Evolutionary conservation across 2,113 vertebrate species (phyloP), one percentile per base, ranked within the genome.

Genomic region (Syrrhaptes paradoxus): DNA sequence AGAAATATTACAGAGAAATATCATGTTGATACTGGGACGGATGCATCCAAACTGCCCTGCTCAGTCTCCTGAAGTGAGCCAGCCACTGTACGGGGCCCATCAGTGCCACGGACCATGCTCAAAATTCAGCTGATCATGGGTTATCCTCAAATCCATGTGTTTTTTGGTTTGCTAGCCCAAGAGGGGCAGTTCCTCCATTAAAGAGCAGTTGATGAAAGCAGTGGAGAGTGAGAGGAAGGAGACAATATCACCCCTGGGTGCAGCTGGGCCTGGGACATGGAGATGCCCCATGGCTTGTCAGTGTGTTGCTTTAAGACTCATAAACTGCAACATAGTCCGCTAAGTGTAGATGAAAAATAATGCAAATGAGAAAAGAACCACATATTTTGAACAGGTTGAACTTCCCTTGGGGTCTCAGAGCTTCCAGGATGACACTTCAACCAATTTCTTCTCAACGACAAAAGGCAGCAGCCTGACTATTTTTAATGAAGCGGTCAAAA

Each of bases 371-470:
- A 17, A 22, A 24, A 65, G 4, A 62, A 3, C 3, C 34, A 10
- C 0, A 0, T 16, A 34, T 74, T 85, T 41, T 22, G n/a, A 31
- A 14, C 0, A 0, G 26, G 31, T 14, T 41, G 16, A 25, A 41
- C 31, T 26, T 91, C 43, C 8, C 6, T 8, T 54, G 46, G 4
- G 20, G 31, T 32, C 49, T 86, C 65, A 34, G 63, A 83, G 26
- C 8, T 18, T 67, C 51, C 13, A 17, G 18, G n/a, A 28, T 11
- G 26, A 26, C n/a, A 29, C 17, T 52, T 46, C 7, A 34, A 26
- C 31, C 48, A 43, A 7, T 49, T 61, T 48, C 46, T 68, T 67
- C 36, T 80, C 21, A 66, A 15, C 26, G 31, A 48, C 18, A 59
- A 16, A 45, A 28, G 46, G 13, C 34, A 86, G 29, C 11, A 65